Base-by-base conservation (phyloP, 1,140 invertebrate species). In the Mesaphorura yosii region DNA sequence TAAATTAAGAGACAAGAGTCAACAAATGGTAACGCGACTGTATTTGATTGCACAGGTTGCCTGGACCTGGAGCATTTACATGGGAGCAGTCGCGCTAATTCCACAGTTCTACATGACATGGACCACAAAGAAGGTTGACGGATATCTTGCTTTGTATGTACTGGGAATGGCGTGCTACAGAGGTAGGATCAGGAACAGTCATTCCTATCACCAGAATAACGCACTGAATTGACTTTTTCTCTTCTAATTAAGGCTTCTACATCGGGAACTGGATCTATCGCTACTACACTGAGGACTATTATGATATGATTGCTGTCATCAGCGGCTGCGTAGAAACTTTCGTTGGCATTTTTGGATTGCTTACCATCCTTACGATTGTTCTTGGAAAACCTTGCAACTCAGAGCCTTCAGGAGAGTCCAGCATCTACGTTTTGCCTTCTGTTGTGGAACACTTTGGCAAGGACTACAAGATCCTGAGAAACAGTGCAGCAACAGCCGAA, bases 61-160 rank as follows among this genome's bases (percentile, higher is more conserved):
- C 53, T 99, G 96, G 96, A 96, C 96, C 28, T 99, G 98, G 73
- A 97, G 91, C 66, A 99, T 99, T 76, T 99, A 98, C 69, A 73
- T 99, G 71, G 96, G 99, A 70, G 86, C 93, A 7, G 93, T 99
- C 38, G 94, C 95, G 47, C 98, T 99, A 68, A 72, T 98, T 59
- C 96, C 96, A 0, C 96, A 99, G 69, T 70, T 99, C 53, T 99
- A 98, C 73, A 80, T 99, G 78, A 90, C 98, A 3, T 94, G 88
- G 51, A 97, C 96, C 73, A 98, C 94, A 14, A 94, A 95, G 25
- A 93, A 97, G 71, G 94, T 95, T 7, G 95, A 98, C 69, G 96
- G 90, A 64, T 98, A 98, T 67, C 98, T 95, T 34, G 95, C 91
- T 50, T 94, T 98, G 73, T 99, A 99, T 69, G 72, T 99, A 39